These are phyloP conservation scores for Platycercus adscitus DNA, from an alignment of 2,113 vertebrate species.

Conservation along the genomic window DNA sequence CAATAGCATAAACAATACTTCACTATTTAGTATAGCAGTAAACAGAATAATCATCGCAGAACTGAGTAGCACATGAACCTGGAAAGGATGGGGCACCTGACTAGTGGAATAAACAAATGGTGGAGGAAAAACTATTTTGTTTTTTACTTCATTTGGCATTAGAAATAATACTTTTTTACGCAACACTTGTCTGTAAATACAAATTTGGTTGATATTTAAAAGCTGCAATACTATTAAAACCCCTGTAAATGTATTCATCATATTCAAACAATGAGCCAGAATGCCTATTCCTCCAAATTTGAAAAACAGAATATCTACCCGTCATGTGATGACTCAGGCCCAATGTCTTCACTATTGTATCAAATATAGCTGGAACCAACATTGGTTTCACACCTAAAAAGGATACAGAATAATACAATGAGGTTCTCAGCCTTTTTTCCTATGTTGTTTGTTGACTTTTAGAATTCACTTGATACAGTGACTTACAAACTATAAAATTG, in stretches of 20 bases:
- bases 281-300: not conserved
- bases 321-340: not conserved
- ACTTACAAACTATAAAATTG: not conserved
- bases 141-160: not conserved
- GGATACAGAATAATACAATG: not conserved
- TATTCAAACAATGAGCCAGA: not conserved
- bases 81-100: not conserved
- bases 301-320: not conserved
- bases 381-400: slow-evolving; percentile 20
- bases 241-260: not conserved
- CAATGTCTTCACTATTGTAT: not conserved
- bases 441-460: not conserved
- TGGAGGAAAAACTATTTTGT: not conserved
- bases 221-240: not conserved
- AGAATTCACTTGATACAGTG: not conserved
- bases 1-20: not conserved
- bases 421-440: not conserved
- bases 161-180: not conserved
- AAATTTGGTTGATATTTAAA: not conserved
- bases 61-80: not conserved
- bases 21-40: not conserved
- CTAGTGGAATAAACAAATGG: not conserved
- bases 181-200: not conserved
- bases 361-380: slow-evolving; percentile 16
- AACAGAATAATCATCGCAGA: not conserved